Evolutionary conservation across 2,797 vertebrate species (phyloP), one percentile per base, ranked within the genome.

Genomic region (Trichosurus vulpecula): DNA sequence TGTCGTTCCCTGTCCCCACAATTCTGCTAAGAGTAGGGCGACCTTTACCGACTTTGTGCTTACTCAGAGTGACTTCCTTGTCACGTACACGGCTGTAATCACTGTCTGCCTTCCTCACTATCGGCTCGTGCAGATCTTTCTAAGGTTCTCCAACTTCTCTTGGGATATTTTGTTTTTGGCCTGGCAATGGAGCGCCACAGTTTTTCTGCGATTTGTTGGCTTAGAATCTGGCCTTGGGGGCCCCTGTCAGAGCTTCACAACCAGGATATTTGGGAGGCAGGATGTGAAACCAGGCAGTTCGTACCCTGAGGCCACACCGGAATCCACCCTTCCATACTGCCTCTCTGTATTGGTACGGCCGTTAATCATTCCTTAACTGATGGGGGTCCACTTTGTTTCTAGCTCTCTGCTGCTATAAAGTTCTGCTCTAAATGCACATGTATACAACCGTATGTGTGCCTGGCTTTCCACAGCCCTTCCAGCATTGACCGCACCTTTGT

Each of bases 71-170:
- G 4, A 4, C n/a, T 8, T 22, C 66, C 66, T n/a, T 16, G 4
- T n/a, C 14, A 19, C 1, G 0, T 58, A 1, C 4, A 0, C 4
- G 19, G 66, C 1, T 6, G 35, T 2, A 8, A 14, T 19, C 66
- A 10, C 16, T 74, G 35, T 41, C 35, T 6, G 16, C 2, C n/a
- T 41, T 81, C 66, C n/a, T 81, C n/a, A 25, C 16, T 22, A 41
- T 22, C 2, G 0, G 19, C 8, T 3, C 19, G 8, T 8, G 66
- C n/a, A 81, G 6, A 9, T 41, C 66, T n/a, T n/a, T 19, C 35
- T 14, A 19, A 35, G 35, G 22, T 22, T 81, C n/a, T 41, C 66
- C 22, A 47, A 2, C 5, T 47, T 41, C 47, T 81, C n/a, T 25
- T 81, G 47, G 66, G n/a, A 41, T 22, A 19, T 81, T 81, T 81